Base-by-base conservation (phyloP, 1,140 invertebrate genomes). In the Euwallacea similis region DNA sequence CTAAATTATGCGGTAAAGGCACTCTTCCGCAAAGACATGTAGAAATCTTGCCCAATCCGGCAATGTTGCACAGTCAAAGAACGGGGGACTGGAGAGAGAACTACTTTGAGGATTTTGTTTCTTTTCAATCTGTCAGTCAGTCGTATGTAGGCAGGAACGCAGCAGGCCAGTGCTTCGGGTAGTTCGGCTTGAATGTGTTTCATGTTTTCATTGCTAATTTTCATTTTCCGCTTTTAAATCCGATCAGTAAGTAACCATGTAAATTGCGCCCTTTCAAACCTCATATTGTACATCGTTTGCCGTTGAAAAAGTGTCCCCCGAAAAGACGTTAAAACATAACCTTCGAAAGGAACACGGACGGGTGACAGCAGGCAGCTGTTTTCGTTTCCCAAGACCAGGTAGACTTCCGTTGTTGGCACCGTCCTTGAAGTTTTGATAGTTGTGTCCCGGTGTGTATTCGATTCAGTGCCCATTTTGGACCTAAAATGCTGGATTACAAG, bases 401-500 rank as follows among this genome's bases (percentile, higher is more conserved):
- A 71, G 56, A 71, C 42, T 56, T 21, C 33, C 11, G 42, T 43
- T n/a, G 59, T 61, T 42, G 7, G 9, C 42, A 43, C 11, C 59
- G 59, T 47, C 50, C 53, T 65, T 64, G 42, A 63, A 66, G 9
- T 59, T 44, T 69, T 60, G 43, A 71, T 71, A 60, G 54, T 33
- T 33, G 21, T 33, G 21, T 33, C 21, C 21, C 21, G 21, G 21
- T 33, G 21, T 33, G 21, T 33, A 33, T 33, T 33, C 21, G 21
- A 33, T 33, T 53, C 50, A 15, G 50, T 53, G 11, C 50, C 4
- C 6, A 8, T 53, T 33, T 33, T 56, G 54, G 16, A 56, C 54
- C 16, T 8, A 56, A n/a, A 56, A 78, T 77, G 76, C 69, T 76
- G 76, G 74, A 74, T 71, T 76, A 75, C 68, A 74, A 71, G 8